phyloP scores from a whole-genome alignment of 53 echinoderm and acorn worm genomes.

The Luidia sarsii region DNA sequence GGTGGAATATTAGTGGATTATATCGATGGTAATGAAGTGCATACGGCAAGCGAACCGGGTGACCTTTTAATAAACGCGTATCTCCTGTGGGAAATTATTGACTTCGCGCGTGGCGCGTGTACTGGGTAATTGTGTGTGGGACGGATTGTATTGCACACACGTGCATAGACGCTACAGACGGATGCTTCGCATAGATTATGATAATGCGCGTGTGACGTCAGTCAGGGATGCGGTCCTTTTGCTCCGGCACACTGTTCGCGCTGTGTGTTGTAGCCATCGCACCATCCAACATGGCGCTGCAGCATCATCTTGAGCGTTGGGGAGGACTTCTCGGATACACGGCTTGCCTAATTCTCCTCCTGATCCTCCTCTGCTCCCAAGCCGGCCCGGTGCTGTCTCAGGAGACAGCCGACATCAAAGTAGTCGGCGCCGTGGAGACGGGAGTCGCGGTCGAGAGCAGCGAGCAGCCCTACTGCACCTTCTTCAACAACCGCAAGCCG shows the following conservation, averaged over 20 bases:
- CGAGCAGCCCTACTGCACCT: conserved; percentile 84
- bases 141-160: no score
- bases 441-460: neutral
- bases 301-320: no score
- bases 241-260: no score
- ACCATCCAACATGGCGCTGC: conserved; percentile 37
- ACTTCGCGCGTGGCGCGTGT: no score
- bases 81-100: no score
- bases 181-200: conserved; percentile 39
- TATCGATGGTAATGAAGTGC: no score
- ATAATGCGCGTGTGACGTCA: conserved; percentile 3
- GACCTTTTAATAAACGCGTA: no score
- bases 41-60: no score
- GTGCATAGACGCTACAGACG: neutral
- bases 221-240: neutral
- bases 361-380: no score
- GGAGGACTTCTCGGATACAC: no score
- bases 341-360: no score
- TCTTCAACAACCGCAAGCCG: conserved; percentile 94
- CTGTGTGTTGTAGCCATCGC: neutral
- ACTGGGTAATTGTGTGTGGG: neutral
- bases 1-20: no score
- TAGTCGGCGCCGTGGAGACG: neutral
- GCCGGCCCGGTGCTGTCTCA: neutral
- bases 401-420: neutral